Percentiles rank a stretch among this genome's conserved stretches.
phyloP scores from a whole-genome alignment of 92 coral and sea anemone genomes.

The Nematostella vectensis region DNA sequence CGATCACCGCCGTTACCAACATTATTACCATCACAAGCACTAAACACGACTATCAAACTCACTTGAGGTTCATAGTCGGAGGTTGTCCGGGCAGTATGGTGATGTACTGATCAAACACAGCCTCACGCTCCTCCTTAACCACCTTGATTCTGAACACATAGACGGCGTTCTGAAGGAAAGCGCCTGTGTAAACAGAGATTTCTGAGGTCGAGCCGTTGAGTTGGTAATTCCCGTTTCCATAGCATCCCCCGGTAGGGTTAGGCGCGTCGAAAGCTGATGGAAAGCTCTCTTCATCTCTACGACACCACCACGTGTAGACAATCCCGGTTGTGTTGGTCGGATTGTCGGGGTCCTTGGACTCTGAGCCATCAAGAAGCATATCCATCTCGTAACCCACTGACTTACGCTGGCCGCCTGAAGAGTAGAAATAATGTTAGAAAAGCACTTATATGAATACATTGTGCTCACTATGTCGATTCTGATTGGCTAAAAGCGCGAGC shows the following conservation, averaged over 20 bases:
- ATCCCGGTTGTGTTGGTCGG: constrained; percentile 52
- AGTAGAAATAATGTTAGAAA: not conserved
- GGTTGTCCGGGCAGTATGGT: constrained; percentile 67
- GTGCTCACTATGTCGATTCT: too few relatives aligned
- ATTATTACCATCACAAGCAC: too few relatives aligned
- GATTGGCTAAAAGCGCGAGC: too few relatives aligned
- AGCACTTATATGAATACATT: not conserved
- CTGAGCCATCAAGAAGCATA: constrained; percentile 62
- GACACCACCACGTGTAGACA: constrained; percentile 71
- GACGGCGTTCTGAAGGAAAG: constrained; percentile 40
- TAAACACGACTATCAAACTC: constrained; percentile 13
- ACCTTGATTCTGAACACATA: constrained; percentile 60
- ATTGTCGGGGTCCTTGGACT: constrained; percentile 75
- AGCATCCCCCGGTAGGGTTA: constrained; percentile 59
- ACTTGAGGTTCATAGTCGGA: constrained; percentile 81
- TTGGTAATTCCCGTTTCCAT: constrained; percentile 49
- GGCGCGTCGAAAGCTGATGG: constrained; percentile 30
- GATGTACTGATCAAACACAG: constrained; percentile 53
- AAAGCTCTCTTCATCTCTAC: constrained; percentile 39
- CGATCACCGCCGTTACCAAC: too few relatives aligned
- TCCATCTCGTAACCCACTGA: constrained; percentile 66
- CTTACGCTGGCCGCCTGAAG: constrained; percentile 63
- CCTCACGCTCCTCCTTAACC: constrained; percentile 42
- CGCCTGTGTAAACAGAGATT: constrained; percentile 48
- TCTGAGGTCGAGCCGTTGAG: constrained; percentile 34